phyloP scores from a whole-genome alignment of 2,888 invertebrate genomes.

The Rhimphoctona megacephalus region DNA sequence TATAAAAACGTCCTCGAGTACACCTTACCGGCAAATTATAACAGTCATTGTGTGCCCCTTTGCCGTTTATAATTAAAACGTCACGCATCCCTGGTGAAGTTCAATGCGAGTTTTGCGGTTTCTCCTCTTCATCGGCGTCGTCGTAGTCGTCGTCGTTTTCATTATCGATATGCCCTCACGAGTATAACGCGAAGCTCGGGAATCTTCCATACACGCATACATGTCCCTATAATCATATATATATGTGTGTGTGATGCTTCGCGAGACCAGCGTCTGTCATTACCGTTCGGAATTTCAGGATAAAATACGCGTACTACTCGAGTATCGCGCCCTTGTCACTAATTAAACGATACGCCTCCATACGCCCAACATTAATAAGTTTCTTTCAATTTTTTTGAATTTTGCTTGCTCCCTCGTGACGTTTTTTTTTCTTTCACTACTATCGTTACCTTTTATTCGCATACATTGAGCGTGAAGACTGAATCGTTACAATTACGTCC shows the following conservation, averaged over 20 bases:
- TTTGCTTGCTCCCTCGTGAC: slow-evolving; percentile 1
- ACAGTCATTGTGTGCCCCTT: slow-evolving; percentile 66
- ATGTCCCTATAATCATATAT: not conserved
- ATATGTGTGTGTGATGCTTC: not conserved
- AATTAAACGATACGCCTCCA: slow-evolving; percentile 68
- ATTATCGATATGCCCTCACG: slow-evolving; percentile 64
- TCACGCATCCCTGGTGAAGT: slow-evolving; percentile 67
- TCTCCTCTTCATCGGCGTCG: slow-evolving; percentile 49
- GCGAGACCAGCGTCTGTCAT: slow-evolving; percentile 53
- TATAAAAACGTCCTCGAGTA: slow-evolving; percentile 61
- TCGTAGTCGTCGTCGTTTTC: slow-evolving; percentile 60
- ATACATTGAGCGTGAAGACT: not conserved
- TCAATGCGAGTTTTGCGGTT: slow-evolving; percentile 67
- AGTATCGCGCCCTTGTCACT: slow-evolving; percentile 55
- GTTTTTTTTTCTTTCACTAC: slow-evolving; percentile 14
- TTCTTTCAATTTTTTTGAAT: slow-evolving; percentile 55
- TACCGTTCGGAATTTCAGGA: slow-evolving; percentile 56
- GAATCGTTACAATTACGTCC: slow-evolving; percentile 20
- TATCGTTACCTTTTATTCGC: not conserved
- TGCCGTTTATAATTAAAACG: slow-evolving; percentile 69
- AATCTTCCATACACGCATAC: not conserved
- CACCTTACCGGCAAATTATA: slow-evolving; percentile 63
- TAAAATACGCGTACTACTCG: slow-evolving; percentile 51
- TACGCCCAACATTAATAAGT: slow-evolving; percentile 62
- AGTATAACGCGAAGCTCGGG: slow-evolving; percentile 46